phyloP scores from a whole-genome alignment of 2,113 vertebrate species.

The Prolemur simus region DNA sequence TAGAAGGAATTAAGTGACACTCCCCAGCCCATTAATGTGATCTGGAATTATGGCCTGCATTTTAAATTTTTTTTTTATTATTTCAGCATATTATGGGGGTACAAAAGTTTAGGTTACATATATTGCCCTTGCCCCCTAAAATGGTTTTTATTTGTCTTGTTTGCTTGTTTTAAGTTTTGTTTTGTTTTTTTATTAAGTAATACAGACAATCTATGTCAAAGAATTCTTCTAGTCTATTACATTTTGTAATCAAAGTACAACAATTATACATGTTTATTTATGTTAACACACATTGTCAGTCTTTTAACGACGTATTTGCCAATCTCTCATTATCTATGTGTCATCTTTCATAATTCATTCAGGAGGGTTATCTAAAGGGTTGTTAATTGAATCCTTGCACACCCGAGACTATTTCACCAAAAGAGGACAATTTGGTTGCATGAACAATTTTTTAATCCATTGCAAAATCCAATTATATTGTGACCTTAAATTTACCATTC shows the following conservation, averaged over 20 bases:
- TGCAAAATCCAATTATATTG: neutral
- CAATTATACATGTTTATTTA: neutral
- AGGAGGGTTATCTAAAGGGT: neutral
- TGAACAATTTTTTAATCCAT: fast-evolving
- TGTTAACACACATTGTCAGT: too few species aligned
- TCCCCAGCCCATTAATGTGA: fast-evolving
- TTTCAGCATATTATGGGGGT: too few species aligned
- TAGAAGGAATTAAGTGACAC: neutral
- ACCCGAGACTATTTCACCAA: neutral
- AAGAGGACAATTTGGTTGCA: neutral
- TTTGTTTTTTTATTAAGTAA: neutral
- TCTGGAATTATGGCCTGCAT: neutral
- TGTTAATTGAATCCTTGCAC: neutral
- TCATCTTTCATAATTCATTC: neutral
- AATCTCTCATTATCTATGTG: neutral
- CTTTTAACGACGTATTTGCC: neutral
- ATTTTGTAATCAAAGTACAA: neutral
- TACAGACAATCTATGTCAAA: neutral
- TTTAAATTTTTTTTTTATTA: too few species aligned
- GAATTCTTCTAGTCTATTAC: too few species aligned
- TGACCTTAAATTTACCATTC: neutral
- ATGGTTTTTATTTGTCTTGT: neutral
- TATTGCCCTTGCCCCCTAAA: neutral
- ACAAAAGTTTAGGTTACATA: too few species aligned
- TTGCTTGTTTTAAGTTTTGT: neutral